Conservation (phyloP, 1,140 invertebrate genomes). For the Triops cancriformis region DNA sequence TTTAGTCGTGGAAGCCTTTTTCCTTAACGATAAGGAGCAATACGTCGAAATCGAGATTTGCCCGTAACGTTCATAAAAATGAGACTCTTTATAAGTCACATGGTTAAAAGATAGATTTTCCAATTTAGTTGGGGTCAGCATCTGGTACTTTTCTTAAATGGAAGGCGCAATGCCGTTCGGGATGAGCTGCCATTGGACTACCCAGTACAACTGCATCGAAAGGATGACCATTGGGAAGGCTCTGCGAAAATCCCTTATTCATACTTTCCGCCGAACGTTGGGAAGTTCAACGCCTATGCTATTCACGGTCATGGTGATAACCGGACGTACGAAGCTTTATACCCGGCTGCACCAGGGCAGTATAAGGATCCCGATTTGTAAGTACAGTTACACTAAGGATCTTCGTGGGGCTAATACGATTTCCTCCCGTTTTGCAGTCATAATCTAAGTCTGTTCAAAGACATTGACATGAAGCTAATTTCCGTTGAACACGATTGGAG, state of each 20-base stretch:
- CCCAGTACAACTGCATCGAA: conserved; percentile 28
- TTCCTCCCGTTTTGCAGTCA: background rate
- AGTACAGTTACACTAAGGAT: conserved; percentile 22
- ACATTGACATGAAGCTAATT: background rate
- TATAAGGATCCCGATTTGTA: conserved; percentile 45
- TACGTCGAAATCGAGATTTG: conserved; percentile 46
- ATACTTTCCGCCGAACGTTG: conserved; percentile 42
- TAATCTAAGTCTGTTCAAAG: background rate
- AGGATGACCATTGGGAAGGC: conserved; percentile 38
- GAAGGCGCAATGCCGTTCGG: conserved; percentile 35
- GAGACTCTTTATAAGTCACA: background rate
- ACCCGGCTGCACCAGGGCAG: conserved; percentile 40
- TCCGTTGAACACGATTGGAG: background rate
- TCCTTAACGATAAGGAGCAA: conserved; percentile 41
- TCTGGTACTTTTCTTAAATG: conserved; percentile 42
- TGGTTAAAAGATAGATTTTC: background rate
- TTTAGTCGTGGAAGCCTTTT: conserved; percentile 46
- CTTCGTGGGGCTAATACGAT: background rate
- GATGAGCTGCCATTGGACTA: conserved; percentile 39
- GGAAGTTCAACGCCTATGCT: conserved; percentile 49
- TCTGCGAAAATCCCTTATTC: conserved; percentile 38
- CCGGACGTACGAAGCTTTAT: conserved; percentile 45
- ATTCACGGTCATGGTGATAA: conserved; percentile 44
- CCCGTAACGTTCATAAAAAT: conserved; percentile 38
- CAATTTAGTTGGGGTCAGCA: conserved; percentile 38